phyloP scores from a whole-genome alignment of 2,113 vertebrate genomes.

The Solea solea region DNA sequence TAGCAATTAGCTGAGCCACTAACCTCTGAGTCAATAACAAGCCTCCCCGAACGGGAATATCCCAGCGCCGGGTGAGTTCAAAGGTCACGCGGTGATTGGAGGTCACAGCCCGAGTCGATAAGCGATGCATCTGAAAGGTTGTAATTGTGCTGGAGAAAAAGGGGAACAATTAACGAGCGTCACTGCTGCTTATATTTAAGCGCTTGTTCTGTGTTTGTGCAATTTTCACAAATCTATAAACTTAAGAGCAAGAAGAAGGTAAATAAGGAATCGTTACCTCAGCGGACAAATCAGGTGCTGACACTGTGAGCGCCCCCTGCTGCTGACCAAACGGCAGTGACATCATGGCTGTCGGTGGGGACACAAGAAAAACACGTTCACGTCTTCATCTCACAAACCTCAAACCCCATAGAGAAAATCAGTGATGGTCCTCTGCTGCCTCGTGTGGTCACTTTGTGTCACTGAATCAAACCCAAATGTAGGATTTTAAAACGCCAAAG shows the following conservation, averaged over 20 bases:
- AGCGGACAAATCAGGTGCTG: no score
- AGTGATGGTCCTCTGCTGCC: background rate
- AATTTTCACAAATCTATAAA: no score
- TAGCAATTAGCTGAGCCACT: conserved; percentile 83
- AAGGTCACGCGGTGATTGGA: conserved; percentile 60
- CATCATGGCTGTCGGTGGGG: no score
- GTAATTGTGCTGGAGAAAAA: conserved; percentile 28
- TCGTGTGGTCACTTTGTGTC: background rate
- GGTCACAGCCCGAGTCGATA: conserved; percentile 38
- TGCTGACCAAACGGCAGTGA: no score
- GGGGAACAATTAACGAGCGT: conserved; percentile 11
- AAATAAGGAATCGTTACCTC: conserved; percentile 7
- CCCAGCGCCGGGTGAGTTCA: conserved; percentile 55
- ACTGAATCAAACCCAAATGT: background rate
- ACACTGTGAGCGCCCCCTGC: no score
- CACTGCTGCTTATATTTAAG: background rate
- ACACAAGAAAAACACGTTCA: no score
- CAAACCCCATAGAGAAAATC: no score
- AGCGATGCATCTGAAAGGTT: conserved; percentile 26
- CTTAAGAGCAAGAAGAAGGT: background rate
- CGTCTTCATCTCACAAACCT: no score
- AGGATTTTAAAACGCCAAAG: background rate
- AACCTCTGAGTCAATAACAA: conserved; percentile 76
- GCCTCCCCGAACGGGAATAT: conserved; percentile 48
- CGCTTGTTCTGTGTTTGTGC: background rate